Base-by-base conservation (phyloP, 2,113 vertebrate species). In the Dryoscopus gambensis region DNA sequence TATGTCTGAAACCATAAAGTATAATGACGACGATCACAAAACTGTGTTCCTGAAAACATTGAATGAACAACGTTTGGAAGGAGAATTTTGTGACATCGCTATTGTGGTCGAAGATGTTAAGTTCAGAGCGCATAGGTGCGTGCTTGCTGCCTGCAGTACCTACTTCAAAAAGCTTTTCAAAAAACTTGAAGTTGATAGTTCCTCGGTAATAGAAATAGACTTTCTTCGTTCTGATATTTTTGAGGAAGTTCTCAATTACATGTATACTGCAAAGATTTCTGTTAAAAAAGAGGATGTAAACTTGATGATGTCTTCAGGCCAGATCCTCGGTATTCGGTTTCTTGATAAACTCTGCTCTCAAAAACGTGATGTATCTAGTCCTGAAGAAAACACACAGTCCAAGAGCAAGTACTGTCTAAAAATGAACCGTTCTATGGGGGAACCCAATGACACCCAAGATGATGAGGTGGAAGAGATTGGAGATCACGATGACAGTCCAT, bases 121-220 rank as follows among this genome's bases (percentile, higher is more conserved):
- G 95, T 99, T 99, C 97, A 94, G 99, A 97, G 99, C 99, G 57
- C 99, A 99, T 90, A 98, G 99, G 73, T 99, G 99, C 8, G 99
- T 99, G 37, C 96, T 99, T 56, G 99, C 99, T 5, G 99, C 99
- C 76, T 99, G 99, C 96, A 99, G 99, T 97, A 99, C 99, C 95
- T 99, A 99, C 97, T 99, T 99, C 96, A 99, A 99, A 84, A 99
- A 99, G 97, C 99, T 99, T 83, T 99, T 99, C 87, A 99, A 99
- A 97, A 99, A 99, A 87, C 98, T 99, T 63, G 99, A 98, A 88
- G 99, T 99, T 5, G 99, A 99, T 93, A 99, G 99, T 88, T 99
- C 99, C 75, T 99, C 99, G 46, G 99, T 99, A 44, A 99, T 99
- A 92, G 99, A 99, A 98, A 97, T 99, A 94, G 99, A 99, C 98